A percentile compares a stretch with the other conserved stretches of the same genome.
phyloP scores from a whole-genome alignment of 2,888 invertebrate species.

The Dugesia japonica region DNA sequence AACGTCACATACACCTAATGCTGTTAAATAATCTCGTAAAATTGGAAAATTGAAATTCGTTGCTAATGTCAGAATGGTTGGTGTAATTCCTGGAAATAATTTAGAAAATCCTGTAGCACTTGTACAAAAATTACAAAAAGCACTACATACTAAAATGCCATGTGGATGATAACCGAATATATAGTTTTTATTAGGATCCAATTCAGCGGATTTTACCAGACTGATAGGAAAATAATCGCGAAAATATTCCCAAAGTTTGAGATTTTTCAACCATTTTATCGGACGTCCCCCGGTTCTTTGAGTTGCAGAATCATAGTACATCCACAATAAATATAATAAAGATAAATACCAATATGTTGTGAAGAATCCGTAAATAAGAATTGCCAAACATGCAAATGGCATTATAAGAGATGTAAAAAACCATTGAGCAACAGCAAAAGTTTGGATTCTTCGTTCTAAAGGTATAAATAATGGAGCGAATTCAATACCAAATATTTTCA shows the following conservation, averaged over 20 bases:
- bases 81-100: slow-evolving; percentile 49
- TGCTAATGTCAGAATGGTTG: slow-evolving; percentile 55
- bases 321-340: slow-evolving; percentile 56
- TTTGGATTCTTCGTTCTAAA: slow-evolving; percentile 63
- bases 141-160: slow-evolving; percentile 67
- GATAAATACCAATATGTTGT: slow-evolving; percentile 40
- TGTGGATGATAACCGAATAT: slow-evolving; percentile 72
- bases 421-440: slow-evolving; percentile 60
- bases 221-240: slow-evolving; percentile 69
- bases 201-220: slow-evolving; percentile 64
- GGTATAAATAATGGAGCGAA: slow-evolving; percentile 71
- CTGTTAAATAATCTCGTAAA: slow-evolving; percentile 56
- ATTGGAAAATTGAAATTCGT: slow-evolving; percentile 62
- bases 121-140: slow-evolving; percentile 63
- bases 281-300: slow-evolving; percentile 52
- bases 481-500: slow-evolving; percentile 56
- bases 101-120: slow-evolving; percentile 51
- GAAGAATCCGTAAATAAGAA: slow-evolving; percentile 47
- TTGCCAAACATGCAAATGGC: slow-evolving; percentile 37
- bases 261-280: slow-evolving; percentile 54
- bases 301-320: slow-evolving; percentile 56
- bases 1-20: slow-evolving; percentile 47
- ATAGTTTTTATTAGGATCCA: slow-evolving; percentile 66
- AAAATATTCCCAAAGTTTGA: slow-evolving; percentile 57
- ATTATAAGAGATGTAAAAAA: slow-evolving; percentile 54